Conservation (phyloP, 2,797 vertebrate species). For the Arrhamphus sclerolepis region DNA sequence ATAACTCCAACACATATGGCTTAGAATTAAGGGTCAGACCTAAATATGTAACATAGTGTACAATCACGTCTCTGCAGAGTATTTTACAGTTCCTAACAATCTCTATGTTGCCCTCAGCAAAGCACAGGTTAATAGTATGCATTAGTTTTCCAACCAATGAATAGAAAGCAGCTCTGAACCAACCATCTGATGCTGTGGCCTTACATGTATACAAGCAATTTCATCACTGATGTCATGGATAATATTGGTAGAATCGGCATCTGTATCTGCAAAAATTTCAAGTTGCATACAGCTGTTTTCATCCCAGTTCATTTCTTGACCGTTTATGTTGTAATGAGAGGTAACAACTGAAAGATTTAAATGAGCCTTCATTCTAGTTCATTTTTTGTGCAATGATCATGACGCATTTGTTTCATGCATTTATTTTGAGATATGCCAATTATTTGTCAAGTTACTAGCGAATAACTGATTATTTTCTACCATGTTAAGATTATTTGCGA, state of each 20-base stretch:
- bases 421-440: constrained; percentile 6
- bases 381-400: background rate
- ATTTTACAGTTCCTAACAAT: constrained; percentile 8
- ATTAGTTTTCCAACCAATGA: constrained; percentile 29
- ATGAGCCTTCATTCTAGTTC: too few relatives aligned
- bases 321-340: too few relatives aligned
- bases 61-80: constrained; percentile 13
- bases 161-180: constrained; percentile 5
- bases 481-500: too few relatives aligned
- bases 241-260: background rate
- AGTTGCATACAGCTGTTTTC: too few relatives aligned
- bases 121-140: constrained; percentile 33
- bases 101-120: constrained; percentile 1
- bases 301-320: too few relatives aligned
- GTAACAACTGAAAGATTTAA: too few relatives aligned
- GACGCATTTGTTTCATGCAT: constrained; percentile 4
- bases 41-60: background rate
- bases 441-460: constrained; percentile 7
- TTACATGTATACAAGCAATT: constrained; percentile 12
- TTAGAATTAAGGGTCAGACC: constrained; percentile 15
- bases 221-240: constrained; percentile 12
- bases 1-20: constrained; percentile 19
- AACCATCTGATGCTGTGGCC: constrained; percentile 2
- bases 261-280: too few relatives aligned
- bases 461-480: too few relatives aligned